Percentiles rank a stretch among this genome's conserved stretches.
Conservation (phyloP, 2,888 invertebrate genomes). For the Ormyrus nitidulus region DNA sequence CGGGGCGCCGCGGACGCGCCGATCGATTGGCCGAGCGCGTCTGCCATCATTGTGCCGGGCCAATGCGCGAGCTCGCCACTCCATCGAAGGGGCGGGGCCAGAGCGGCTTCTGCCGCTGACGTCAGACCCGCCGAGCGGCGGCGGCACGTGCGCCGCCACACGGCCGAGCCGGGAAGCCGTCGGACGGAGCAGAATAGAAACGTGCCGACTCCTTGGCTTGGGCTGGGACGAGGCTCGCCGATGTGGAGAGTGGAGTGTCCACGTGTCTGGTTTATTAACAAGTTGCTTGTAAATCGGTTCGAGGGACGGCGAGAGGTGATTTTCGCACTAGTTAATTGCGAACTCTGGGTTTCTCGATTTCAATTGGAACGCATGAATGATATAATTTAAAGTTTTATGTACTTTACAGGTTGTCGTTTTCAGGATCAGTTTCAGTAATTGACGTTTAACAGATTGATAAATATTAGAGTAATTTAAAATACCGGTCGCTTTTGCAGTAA, state of each 20-base stretch:
- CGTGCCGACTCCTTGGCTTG: slow-evolving; percentile 27
- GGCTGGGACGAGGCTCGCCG: neutral
- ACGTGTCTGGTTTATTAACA: too few relatives aligned
- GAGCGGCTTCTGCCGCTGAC: neutral
- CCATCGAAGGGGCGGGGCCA: slow-evolving; percentile 16
- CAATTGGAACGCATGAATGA: too few relatives aligned
- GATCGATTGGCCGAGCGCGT: slow-evolving; percentile 74
- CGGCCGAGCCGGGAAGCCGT: neutral
- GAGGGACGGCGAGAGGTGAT: too few relatives aligned
- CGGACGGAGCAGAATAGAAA: slow-evolving; percentile 6
- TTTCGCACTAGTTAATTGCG: too few relatives aligned
- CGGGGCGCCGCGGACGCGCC: slow-evolving; percentile 57
- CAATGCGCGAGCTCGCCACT: slow-evolving; percentile 63
- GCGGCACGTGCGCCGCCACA: neutral
- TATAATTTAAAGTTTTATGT: too few relatives aligned
- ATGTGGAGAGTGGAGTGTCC: neutral
- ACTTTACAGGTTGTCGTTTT: too few relatives aligned
- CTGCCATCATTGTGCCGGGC: slow-evolving; percentile 73
- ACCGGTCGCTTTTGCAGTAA: too few relatives aligned
- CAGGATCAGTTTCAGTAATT: too few relatives aligned
- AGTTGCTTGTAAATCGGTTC: too few relatives aligned
- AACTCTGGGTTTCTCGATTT: too few relatives aligned
- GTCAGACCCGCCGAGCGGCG: slow-evolving; percentile 4
- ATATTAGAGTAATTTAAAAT: too few relatives aligned
- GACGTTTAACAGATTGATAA: too few relatives aligned